These are phyloP conservation scores for Sebastes trivittatus DNA, from an alignment of 2,797 vertebrate genomes.

Conservation along the genomic window DNA sequence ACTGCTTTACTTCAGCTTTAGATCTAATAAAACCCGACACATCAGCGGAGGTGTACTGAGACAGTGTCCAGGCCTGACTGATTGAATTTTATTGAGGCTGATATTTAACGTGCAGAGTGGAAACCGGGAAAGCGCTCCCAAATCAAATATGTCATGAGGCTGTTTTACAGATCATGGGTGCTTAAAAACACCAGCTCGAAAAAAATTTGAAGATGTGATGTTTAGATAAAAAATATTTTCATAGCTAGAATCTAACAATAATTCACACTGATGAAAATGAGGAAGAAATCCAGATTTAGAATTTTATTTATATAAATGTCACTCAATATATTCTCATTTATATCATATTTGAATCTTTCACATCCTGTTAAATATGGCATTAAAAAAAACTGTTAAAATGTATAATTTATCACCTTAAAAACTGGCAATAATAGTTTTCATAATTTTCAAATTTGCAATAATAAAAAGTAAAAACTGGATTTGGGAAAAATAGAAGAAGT, in stretches of 20 bases:
- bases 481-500: neutral
- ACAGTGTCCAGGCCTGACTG: slow-evolving; percentile 58
- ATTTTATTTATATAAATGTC: neutral
- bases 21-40: slow-evolving; percentile 41
- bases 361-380: neutral
- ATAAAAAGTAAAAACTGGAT: neutral
- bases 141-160: slow-evolving; percentile 22
- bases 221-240: neutral
- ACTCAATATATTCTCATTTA: neutral
- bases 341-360: neutral
- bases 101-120: slow-evolving; percentile 34
- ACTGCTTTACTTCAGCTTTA: slow-evolving; percentile 26
- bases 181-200: slow-evolving; percentile 10
- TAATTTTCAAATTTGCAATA: neutral
- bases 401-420: neutral
- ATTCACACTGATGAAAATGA: neutral
- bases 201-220: neutral
- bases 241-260: neutral
- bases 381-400: neutral
- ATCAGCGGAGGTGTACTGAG: slow-evolving; percentile 40
- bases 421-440: neutral
- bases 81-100: slow-evolving; percentile 58
- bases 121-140: slow-evolving; percentile 28
- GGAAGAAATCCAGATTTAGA: neutral
- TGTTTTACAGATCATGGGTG: slow-evolving; percentile 9